Evolutionary conservation across 2,797 vertebrate species (phyloP).

Genomic region (Notolabrus celidotus): DNA sequence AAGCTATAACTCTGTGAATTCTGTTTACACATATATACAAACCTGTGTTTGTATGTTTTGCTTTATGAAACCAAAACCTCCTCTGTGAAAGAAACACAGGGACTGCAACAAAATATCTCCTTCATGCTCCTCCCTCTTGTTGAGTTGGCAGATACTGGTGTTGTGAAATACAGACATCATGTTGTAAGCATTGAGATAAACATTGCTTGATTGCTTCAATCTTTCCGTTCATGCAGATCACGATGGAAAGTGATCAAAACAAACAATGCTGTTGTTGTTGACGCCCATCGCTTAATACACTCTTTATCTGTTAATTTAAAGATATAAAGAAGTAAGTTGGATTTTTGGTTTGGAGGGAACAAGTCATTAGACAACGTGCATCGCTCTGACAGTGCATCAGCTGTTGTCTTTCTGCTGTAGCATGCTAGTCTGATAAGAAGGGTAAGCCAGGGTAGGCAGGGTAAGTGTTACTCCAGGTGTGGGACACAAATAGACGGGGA

Average conservation of each 20-base stretch:
- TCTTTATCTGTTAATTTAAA: background rate
- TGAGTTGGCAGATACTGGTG: background rate
- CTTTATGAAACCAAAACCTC: background rate
- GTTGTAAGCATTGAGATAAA: background rate
- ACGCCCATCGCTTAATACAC: background rate
- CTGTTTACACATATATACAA: conserved; percentile 1
- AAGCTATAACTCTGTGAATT: background rate
- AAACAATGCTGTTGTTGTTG: background rate
- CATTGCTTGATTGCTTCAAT: background rate
- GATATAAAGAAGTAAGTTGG: background rate
- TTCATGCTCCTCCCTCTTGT: background rate
- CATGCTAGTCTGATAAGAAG: background rate
- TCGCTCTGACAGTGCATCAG: background rate
- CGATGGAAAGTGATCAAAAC: background rate
- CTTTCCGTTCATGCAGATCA: background rate
- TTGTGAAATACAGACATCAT: background rate
- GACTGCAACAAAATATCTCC: background rate
- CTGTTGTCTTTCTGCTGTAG: background rate
- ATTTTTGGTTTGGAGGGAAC: background rate
- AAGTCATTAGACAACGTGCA: background rate
- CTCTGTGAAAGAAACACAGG: background rate
- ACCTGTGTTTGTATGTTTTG: background rate
- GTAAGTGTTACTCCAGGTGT: background rate
- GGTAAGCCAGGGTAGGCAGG: too few relatives aligned
- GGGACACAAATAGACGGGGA: background rate